phyloP scores from a whole-genome alignment of 1,140 invertebrate species.

The Oncopeltus fasciatus region DNA sequence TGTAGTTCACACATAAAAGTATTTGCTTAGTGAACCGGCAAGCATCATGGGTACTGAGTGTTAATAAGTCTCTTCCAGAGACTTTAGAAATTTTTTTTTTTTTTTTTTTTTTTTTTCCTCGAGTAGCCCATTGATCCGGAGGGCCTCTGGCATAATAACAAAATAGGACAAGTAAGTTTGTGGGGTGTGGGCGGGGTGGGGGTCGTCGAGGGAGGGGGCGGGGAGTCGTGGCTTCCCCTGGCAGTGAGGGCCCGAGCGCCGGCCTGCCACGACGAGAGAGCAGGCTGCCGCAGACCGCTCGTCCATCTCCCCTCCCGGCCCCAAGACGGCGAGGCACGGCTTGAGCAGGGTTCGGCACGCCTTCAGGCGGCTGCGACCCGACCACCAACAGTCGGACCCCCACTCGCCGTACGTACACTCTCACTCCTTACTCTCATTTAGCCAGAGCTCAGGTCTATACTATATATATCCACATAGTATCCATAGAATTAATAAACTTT shows the following conservation, averaged over 20 bases:
- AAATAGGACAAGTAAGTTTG: not conserved
- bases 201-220: not conserved
- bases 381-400: not conserved
- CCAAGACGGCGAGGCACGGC: constrained; percentile 29
- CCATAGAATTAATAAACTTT: too few species aligned
- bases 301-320: not conserved
- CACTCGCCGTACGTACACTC: not conserved
- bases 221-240: not conserved
- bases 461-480: too few species aligned
- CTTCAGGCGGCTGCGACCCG: constrained; percentile 30
- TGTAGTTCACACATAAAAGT: too few species aligned
- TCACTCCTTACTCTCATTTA: not conserved
- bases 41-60: too few species aligned
- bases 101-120: not conserved
- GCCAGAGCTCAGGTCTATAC: not conserved
- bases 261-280: not conserved
- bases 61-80: too few species aligned
- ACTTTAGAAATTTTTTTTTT: too few species aligned
- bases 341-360: constrained; percentile 19
- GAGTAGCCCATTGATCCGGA: too few species aligned
- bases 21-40: too few species aligned
- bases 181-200: not conserved
- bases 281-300: not conserved
- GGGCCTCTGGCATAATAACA: too few species aligned
- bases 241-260: not conserved